Percentiles rank a stretch among this genome's conserved stretches.
These are phyloP conservation scores for Sarcophaga caerulescens DNA, from an alignment of 2,888 invertebrate species.

Conservation along the genomic window DNA sequence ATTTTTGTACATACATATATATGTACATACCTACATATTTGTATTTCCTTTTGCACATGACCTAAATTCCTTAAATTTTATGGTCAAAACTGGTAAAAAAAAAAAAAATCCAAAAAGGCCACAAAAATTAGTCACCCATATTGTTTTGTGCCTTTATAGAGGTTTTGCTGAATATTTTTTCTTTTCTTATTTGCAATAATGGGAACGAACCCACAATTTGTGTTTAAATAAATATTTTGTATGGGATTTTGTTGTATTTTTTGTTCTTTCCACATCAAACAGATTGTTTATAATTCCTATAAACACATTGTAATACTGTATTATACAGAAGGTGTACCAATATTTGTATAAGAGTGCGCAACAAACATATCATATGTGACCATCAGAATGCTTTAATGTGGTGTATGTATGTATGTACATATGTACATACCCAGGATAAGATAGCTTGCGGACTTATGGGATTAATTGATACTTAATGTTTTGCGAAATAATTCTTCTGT, in stretches of 20 bases:
- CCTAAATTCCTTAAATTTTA: background rate
- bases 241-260: conserved; percentile 17
- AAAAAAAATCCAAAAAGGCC: background rate
- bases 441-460: conserved; percentile 9
- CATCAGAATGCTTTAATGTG: no score
- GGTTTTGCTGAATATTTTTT: background rate
- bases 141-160: background rate
- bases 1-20: no score
- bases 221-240: conserved; percentile 24
- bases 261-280: no score
- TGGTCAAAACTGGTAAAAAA: conserved; percentile 34
- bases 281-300: no score
- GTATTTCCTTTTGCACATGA: background rate
- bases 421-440: no score
- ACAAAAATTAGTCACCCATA: conserved; percentile 32
- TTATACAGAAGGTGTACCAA: no score
- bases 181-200: conserved; percentile 7
- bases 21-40: no score
- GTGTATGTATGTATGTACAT: no score
- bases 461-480: conserved; percentile 43
- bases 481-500: conserved; percentile 21
- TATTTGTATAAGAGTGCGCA: no score
- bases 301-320: no score
- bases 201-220: conserved; percentile 18
- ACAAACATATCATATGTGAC: no score